Evolutionary conservation across 2,888 invertebrate genomes (phyloP).

Genomic region (Thymelicus sylvestris): DNA sequence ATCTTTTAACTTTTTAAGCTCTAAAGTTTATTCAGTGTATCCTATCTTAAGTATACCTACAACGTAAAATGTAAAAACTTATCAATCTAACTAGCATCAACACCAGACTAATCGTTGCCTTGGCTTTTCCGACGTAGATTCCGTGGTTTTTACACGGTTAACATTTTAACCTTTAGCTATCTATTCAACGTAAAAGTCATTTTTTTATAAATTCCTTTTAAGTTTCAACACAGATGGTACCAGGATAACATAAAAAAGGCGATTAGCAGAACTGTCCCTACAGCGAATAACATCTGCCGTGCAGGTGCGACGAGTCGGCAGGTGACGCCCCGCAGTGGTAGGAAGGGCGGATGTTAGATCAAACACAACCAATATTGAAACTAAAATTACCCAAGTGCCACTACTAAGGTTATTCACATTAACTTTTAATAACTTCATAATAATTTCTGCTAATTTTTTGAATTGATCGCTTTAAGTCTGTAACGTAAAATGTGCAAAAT

Average conservation of each 20-base stretch:
- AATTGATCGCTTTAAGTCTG: no score
- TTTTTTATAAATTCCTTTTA: conserved; percentile 13
- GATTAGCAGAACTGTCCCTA: conserved; percentile 29
- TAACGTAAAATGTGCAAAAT: no score
- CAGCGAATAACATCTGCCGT: conserved; percentile 64
- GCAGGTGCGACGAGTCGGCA: conserved; percentile 46
- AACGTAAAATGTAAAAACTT: neutral
- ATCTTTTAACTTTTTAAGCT: no score
- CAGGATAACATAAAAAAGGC: conserved; percentile 33
- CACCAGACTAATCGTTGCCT: no score
- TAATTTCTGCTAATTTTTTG: no score
- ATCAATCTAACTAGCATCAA: neutral
- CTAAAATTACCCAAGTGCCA: neutral
- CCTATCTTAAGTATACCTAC: neutral
- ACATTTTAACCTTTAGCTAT: neutral
- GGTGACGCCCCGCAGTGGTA: conserved; percentile 38
- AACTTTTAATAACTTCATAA: neutral
- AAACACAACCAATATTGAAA: conserved; percentile 8
- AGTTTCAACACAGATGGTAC: conserved; percentile 23
- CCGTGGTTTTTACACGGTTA: neutral
- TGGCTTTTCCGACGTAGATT: conserved; percentile 6
- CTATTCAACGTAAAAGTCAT: conserved; percentile 8
- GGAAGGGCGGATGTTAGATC: conserved; percentile 49
- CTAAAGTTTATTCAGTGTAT: no score
- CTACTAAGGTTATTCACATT: conserved; percentile 2